phyloP scores from a whole-genome alignment of 2,797 vertebrate species.

The Pachyuromys duprasi region DNA sequence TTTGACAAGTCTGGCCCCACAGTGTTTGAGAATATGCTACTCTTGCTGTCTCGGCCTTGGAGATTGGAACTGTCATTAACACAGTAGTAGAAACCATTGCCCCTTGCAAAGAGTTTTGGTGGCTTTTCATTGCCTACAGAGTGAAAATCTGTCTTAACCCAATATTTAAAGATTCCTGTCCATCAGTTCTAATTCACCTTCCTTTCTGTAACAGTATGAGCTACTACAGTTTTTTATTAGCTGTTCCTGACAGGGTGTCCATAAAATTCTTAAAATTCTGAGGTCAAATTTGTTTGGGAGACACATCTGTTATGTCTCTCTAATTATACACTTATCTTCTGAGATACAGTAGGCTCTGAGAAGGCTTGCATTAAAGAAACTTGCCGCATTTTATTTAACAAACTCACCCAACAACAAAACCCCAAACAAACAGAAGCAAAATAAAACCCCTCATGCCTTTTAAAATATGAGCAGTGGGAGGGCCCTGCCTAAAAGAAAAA shows the following conservation, averaged over 20 bases:
- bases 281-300: neutral
- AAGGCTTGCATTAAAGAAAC: neutral
- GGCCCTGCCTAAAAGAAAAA: neutral
- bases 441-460: neutral
- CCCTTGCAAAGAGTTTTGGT: slow-evolving; percentile 9
- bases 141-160: slow-evolving; percentile 19
- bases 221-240: neutral
- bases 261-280: neutral
- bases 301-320: neutral
- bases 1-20: slow-evolving; percentile 76
- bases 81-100: slow-evolving; percentile 20
- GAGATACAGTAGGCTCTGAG: neutral
- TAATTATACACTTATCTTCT: neutral
- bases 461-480: neutral
- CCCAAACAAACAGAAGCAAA: neutral
- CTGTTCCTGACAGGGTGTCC: neutral
- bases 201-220: neutral
- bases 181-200: neutral
- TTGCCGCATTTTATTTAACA: neutral
- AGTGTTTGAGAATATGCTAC: slow-evolving; percentile 77
- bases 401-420: neutral
- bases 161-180: neutral
- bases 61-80: slow-evolving; percentile 49
- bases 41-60: slow-evolving; percentile 71
- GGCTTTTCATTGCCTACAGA: neutral